phyloP scores from a whole-genome alignment of 1,140 invertebrate genomes.

The Wasmannia auropunctata region DNA sequence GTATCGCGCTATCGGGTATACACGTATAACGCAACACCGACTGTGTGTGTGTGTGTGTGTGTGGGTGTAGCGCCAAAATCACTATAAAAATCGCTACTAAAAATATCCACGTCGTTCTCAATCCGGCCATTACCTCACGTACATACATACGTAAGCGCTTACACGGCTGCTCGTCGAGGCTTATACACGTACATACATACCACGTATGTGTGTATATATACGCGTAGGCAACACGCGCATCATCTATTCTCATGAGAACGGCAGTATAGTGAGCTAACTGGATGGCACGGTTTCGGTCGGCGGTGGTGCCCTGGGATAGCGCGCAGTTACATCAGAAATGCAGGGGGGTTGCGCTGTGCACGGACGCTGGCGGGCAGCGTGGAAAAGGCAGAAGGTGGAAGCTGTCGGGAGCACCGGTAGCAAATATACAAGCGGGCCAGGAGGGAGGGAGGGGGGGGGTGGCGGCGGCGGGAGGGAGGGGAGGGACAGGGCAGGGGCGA shows the following conservation, averaged over 20 bases:
- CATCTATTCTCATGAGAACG: constrained; percentile 72
- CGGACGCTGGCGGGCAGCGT: constrained; percentile 47
- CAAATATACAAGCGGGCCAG: constrained; percentile 73
- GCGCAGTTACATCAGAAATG: constrained; percentile 81
- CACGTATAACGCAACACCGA: not conserved
- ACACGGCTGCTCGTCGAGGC: constrained; percentile 28
- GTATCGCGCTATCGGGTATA: not conserved
- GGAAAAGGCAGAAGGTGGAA: constrained; percentile 73
- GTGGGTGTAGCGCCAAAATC: not conserved
- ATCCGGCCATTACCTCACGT: constrained; percentile 40
- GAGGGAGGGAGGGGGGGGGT: constrained; percentile 58
- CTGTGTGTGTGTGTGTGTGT: no score
- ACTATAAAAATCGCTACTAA: constrained; percentile 35
- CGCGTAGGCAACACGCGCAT: constrained; percentile 59
- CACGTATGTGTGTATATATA: constrained; percentile 36
- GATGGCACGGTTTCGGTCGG: constrained; percentile 73
- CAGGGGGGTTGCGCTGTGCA: constrained; percentile 61
- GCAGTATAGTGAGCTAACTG: constrained; percentile 67
- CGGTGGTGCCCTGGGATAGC: constrained; percentile 69
- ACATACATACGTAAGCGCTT: constrained; percentile 25
- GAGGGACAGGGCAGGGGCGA: no score
- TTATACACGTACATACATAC: constrained; percentile 14
- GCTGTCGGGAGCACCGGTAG: constrained; percentile 79
- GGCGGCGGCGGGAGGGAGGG: constrained; percentile 36
- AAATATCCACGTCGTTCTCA: constrained; percentile 47